Conservation (phyloP, 2,888 invertebrate genomes). For the Lepidocyrtoides sp. region DNA sequence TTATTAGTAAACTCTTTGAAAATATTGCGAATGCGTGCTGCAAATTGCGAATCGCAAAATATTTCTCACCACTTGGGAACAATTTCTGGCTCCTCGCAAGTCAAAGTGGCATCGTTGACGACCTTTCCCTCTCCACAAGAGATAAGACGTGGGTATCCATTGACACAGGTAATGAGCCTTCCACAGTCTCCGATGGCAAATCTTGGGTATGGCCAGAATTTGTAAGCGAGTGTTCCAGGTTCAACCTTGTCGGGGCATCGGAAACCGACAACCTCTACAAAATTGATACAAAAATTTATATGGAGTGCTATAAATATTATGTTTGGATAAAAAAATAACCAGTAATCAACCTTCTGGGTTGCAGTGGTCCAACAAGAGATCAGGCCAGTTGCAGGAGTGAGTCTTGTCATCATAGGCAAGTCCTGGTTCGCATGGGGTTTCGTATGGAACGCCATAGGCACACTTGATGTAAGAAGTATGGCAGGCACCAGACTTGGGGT, state of each 20-base stretch:
- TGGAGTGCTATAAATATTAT: not conserved
- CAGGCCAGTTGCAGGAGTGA: slow-evolving; percentile 98
- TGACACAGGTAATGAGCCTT: slow-evolving; percentile 96
- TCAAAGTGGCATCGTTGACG: slow-evolving; percentile 93
- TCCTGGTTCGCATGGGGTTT: slow-evolving; percentile 94
- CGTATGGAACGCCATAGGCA: slow-evolving; percentile 93
- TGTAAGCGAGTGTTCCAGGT: slow-evolving; percentile 92
- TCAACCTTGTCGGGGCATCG: slow-evolving; percentile 96
- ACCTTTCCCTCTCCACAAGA: slow-evolving; percentile 95
- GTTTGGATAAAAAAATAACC: not conserved
- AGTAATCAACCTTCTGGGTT: slow-evolving; percentile 93
- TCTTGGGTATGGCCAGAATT: slow-evolving; percentile 97
- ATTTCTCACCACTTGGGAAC: slow-evolving; percentile 85
- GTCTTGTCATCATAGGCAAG: slow-evolving; percentile 95
- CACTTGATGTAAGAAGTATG: slow-evolving; percentile 96
- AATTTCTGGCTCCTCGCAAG: slow-evolving; percentile 92
- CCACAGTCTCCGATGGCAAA: slow-evolving; percentile 96
- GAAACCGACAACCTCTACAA: slow-evolving; percentile 94
- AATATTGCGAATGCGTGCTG: too few species aligned
- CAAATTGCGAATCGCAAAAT: too few species aligned
- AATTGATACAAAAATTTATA: not conserved
- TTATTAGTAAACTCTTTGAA: too few species aligned
- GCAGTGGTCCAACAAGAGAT: slow-evolving; percentile 94
- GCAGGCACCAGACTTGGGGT: slow-evolving; percentile 92
- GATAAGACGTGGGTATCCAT: slow-evolving; percentile 95